phyloP scores from a whole-genome alignment of 1,140 invertebrate genomes.

The Acyrthosiphon pisum region DNA sequence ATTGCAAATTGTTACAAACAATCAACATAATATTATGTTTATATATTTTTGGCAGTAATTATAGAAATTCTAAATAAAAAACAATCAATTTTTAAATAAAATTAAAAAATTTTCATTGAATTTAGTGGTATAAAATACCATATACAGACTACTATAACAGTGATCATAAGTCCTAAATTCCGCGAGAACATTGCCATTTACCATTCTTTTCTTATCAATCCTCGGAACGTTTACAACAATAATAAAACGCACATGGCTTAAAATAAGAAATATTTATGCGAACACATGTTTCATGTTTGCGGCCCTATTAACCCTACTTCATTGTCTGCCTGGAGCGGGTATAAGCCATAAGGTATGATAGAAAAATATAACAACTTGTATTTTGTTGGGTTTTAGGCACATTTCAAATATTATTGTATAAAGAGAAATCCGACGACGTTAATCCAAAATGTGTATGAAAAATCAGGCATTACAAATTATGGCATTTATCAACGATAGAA shows the following conservation, averaged over 20 bases:
- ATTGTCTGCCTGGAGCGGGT: background rate
- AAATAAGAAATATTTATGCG: slow-evolving; percentile 51
- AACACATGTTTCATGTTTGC: slow-evolving; percentile 34
- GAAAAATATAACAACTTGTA: background rate
- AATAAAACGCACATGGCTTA: slow-evolving; percentile 1
- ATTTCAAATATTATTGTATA: background rate
- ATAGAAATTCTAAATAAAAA: background rate
- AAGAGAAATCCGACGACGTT: background rate
- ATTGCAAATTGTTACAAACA: background rate
- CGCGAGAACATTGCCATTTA: background rate
- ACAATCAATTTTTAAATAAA: background rate
- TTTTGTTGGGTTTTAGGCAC: background rate
- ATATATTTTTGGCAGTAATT: background rate
- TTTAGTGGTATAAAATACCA: background rate
- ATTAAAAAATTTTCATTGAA: background rate
- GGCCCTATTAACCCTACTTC: background rate
- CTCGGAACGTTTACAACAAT: background rate
- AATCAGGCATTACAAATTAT: background rate
- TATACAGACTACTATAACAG: no score
- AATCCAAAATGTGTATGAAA: background rate
- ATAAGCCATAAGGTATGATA: background rate
- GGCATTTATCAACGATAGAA: background rate
- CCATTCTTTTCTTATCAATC: background rate
- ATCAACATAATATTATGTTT: background rate
- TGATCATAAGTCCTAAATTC: background rate